Conservation (phyloP, 2,797 vertebrate genomes). For the Alcedo quadribrachys region DNA sequence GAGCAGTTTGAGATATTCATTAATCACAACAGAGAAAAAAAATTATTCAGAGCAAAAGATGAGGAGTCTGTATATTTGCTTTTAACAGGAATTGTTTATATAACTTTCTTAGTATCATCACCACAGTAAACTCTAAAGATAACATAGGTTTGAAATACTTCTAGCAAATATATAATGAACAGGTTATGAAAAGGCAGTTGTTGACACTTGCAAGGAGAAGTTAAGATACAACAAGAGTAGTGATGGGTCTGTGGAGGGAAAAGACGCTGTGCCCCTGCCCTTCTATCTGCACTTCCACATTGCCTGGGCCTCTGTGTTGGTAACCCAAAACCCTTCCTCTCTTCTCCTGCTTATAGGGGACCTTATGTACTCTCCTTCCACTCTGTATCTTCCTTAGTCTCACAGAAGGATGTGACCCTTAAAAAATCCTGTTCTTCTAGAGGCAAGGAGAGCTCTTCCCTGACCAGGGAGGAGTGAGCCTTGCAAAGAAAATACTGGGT, state of each 20-base stretch:
- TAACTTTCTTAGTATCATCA: neutral
- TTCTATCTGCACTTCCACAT: neutral
- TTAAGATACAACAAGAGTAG: neutral
- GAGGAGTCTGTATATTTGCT: neutral
- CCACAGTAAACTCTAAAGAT: neutral
- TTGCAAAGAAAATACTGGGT: neutral
- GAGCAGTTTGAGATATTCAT: neutral
- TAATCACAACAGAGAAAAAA: neutral
- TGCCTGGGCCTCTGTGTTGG: neutral
- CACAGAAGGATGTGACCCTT: neutral
- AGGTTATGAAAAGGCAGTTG: neutral
- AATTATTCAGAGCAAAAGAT: neutral
- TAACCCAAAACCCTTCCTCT: neutral
- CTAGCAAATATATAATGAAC: neutral
- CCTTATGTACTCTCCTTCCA: neutral
- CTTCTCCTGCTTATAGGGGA: neutral
- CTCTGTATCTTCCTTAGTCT: neutral
- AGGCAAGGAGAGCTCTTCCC: neutral
- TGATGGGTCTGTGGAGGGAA: neutral
- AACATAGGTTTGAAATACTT: neutral
- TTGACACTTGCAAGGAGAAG: neutral
- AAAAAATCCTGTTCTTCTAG: neutral
- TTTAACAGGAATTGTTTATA: neutral
- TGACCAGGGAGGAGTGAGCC: neutral
- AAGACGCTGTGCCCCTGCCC: rapidly evolving